Base-by-base conservation (phyloP, 2,888 invertebrate genomes). In the Phaedon cochleariae region DNA sequence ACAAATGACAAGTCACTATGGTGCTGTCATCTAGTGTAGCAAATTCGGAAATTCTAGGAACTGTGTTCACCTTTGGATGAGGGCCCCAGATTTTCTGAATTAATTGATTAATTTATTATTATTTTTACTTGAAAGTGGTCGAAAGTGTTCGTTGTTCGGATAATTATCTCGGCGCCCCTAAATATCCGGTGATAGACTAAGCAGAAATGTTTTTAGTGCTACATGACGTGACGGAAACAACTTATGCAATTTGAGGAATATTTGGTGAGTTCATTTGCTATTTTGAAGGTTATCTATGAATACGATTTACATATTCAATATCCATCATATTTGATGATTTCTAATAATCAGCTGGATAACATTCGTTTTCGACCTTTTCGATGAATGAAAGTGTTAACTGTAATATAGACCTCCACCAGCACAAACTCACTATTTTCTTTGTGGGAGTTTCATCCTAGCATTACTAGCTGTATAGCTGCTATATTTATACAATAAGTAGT, bases 191-290 rank as follows among this genome's bases (percentile, higher is more conserved):
- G 53, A 57, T 41, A 61, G 48, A 62, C 63, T 34, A 17, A 53
- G 17, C 37, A 55, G 51, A 37, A 52, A 46, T 70, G 62, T 64
- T 70, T 64, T 41, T 41, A 51, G 67, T 70, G 67, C 52, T 58
- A 46, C 62, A 67, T 66, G 64, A 62, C 59, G 58, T 62, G 60
- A 60, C 22, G 63, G 67, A 64, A 55, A 57, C 57, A 57, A 68
- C 73, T 74, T 75, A 74, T 75, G 75, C 75, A 75, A 75, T 73
- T 74, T 75, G 72, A 74, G 73, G 73, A 75, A 75, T 71, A 70
- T 73, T 70, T 73, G 74, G 72, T 74, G 68, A 72, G 75, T 73
- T 73, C 68, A 65, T 41, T 64, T 67, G 64, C 46, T 65, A 63
- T 69, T 72, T 69, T 70, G 73, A 75, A 75, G 75, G 75, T 75